phyloP scores from a whole-genome alignment of 2,888 invertebrate genomes.

The Drosophila subquinaria region DNA sequence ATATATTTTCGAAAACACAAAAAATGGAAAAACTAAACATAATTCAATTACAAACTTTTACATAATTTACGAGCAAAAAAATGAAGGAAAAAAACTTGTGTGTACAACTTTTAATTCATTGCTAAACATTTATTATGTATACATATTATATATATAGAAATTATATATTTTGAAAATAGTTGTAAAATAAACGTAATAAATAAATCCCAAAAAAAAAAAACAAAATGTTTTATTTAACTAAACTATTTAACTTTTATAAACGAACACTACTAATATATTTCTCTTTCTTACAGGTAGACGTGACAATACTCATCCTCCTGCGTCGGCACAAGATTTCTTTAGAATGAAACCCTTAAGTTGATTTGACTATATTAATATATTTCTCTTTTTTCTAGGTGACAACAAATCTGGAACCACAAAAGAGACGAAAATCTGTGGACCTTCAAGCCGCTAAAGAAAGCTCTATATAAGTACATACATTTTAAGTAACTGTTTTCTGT shows the following conservation, averaged over 20 bases:
- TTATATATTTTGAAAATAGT: conserved; percentile 75
- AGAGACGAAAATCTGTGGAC: neutral
- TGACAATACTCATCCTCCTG: neutral
- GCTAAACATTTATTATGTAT: conserved; percentile 71
- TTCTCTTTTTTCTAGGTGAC: conserved; percentile 70
- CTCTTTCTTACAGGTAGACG: conserved; percentile 73
- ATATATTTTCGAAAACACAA: conserved; percentile 52
- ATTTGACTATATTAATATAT: conserved; percentile 63
- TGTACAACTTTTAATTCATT: conserved; percentile 69
- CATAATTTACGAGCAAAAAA: conserved; percentile 44
- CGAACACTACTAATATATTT: conserved; percentile 78
- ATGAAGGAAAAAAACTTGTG: conserved; percentile 19
- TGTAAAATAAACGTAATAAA: conserved; percentile 71
- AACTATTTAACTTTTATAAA: neutral
- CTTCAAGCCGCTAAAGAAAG: conserved; percentile 14
- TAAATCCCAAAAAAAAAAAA: conserved; percentile 46
- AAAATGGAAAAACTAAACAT: conserved; percentile 1
- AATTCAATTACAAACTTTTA: conserved; percentile 35
- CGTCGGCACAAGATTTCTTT: conserved; percentile 7
- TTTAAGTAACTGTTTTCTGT: conserved; percentile 65
- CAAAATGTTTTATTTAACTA: conserved; percentile 30
- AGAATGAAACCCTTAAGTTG: neutral
- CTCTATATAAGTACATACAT: conserved; percentile 59
- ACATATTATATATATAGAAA: conserved; percentile 61
- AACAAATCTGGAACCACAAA: neutral